Evolutionary conservation across 2,888 invertebrate species (phyloP), one percentile per base, ranked within the genome.

Genomic region (Papilio gigon): DNA sequence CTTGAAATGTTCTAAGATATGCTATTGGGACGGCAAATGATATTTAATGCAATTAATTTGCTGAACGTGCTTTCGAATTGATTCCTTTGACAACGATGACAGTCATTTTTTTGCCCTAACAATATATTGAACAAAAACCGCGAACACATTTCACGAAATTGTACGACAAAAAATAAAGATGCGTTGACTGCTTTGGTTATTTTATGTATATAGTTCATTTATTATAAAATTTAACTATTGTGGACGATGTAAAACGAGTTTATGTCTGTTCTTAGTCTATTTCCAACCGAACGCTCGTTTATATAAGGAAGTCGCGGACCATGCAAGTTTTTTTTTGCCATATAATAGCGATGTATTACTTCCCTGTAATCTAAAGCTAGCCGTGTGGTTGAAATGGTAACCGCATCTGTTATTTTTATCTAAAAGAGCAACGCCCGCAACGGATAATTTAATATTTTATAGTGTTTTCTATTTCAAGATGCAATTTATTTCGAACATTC

Each of bases 341-440:
- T 78, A 77, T 77, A 75, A 76, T 78, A 71, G 71, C 73, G 74
- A 75, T 75, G 75, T 69, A 75, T 78, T 72, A 74, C 73, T 84
- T 81, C 81, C 80, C 79, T 79, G 80, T 85, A 81, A 84, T 83
- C 74, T 77, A 74, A 71, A 74, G 75, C 75, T 72, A 70, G 76
- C 72, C 74, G 78, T 82, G 84, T 77, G 82, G 83, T 81, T 76
- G 74, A 75, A 77, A 80, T 78, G 73, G 78, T 80, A 80, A 79
- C 79, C 78, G 76, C 78, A 76, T 80, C 82, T 82, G 80, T 82
- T 81, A 82, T 84, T 84, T 84, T 85, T 84, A 65, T 62, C 56
- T 37, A 44, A 60, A 59, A 63, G 47, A 65, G 67, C 63, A 50
- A 64, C 59, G 68, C 58, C 71, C 42, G 50, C 14, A 56, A 56